Evolutionary conservation across 2,888 invertebrate genomes (phyloP).

Genomic region (Nymphalis urticae): DNA sequence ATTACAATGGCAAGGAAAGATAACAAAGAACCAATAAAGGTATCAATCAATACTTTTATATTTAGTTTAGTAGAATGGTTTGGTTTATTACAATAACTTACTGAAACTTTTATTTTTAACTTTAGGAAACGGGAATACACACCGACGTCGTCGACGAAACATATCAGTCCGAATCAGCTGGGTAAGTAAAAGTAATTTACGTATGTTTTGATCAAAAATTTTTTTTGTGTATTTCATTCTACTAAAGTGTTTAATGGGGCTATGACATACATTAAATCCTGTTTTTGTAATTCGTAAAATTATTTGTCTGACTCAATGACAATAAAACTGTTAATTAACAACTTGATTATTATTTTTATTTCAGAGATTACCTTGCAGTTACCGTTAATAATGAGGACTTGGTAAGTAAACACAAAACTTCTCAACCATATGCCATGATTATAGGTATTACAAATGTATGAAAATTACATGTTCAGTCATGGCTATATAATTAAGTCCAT

Average conservation of each 20-base stretch:
- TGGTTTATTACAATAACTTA: not conserved
- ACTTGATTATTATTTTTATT: slow-evolving; percentile 38
- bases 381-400: slow-evolving; percentile 66
- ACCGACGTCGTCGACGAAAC: slow-evolving; percentile 59
- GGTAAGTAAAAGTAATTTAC: slow-evolving; percentile 48
- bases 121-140: slow-evolving; percentile 49
- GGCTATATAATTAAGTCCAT: too few relatives aligned
- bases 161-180: slow-evolving; percentile 68
- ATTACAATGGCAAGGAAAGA: slow-evolving; percentile 49
- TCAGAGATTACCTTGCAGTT: slow-evolving; percentile 65
- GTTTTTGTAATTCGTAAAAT: too few relatives aligned
- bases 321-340: too few relatives aligned
- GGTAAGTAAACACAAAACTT: slow-evolving; percentile 48
- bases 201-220: not conserved
- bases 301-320: too few relatives aligned
- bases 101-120: not conserved
- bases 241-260: too few relatives aligned
- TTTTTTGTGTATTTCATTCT: not conserved
- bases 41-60: slow-evolving; percentile 19
- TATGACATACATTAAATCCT: too few relatives aligned
- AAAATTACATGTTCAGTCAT: too few relatives aligned
- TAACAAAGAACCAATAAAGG: slow-evolving; percentile 47
- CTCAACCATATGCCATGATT: too few relatives aligned
- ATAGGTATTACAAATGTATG: too few relatives aligned
- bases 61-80: not conserved